Evolutionary conservation across 1,140 invertebrate genomes (phyloP), one percentile per base, ranked within the genome.

Genomic region (Temnothorax curvispinosus): DNA sequence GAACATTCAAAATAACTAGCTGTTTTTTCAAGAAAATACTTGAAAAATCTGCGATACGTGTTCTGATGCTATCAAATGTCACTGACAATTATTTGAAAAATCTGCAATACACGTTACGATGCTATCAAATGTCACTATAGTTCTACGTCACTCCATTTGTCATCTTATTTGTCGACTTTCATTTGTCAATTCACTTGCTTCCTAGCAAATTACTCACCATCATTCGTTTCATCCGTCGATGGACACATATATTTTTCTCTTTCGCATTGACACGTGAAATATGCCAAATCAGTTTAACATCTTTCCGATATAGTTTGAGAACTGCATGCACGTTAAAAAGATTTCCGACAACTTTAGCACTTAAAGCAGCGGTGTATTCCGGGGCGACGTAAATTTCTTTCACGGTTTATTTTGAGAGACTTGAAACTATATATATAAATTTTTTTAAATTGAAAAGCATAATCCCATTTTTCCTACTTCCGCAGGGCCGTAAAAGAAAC

Each of bases 371-470:
- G n/a, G 5, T 41, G 41, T 41, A 38, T 15, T 44, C 21, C 21
- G 15, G 3, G 35, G 35, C 3, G 9, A 15, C n/a, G 5, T 15
- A 35, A 54, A 54, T 21, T 54, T 38, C 50, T n/a, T 38, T 74
- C 21, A 27, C 3, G 5, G 41, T 77, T 27, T 27, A 41, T 58
- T 58, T 44, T 58, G 15, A 32, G 35, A 77, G 35, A 77, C 4
- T 47, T 47, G 8, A 6, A 32, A 38, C 21, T n/a, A n/a, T n/a
- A 77, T 67, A 44, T 76, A 76, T 65, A 58, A 32, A 18, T 52
- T 11, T 65, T 50, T 47, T 64, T 67, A 54, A 52, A 80, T 54
- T n/a, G 4, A 54, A 80, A 67, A 52, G 2, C 47, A 50, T n/a
- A 50, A 60, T 64, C 13, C 18, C 32, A 50, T 78, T 50, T 50